phyloP scores from a whole-genome alignment of 92 coral and sea anemone species.

The Porites divaricata region DNA sequence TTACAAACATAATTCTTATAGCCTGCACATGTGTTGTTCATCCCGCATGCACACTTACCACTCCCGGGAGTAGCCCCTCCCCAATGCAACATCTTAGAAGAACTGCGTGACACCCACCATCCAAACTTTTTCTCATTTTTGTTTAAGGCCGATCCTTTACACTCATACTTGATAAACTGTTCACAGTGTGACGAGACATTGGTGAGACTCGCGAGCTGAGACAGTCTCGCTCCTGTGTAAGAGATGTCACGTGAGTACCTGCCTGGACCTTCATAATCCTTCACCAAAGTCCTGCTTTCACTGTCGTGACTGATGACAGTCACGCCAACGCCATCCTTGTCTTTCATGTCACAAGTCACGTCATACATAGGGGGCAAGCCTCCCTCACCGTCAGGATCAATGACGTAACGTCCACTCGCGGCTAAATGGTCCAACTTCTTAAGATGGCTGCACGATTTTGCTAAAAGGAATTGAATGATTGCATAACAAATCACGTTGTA shows the following conservation, averaged over 20 bases:
- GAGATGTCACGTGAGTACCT: constrained; percentile 32
- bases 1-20: background rate
- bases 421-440: background rate
- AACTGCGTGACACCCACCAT: constrained; percentile 56
- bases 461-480: background rate
- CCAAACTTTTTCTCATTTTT: background rate
- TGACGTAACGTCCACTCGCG: constrained; percentile 14
- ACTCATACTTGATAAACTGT: constrained; percentile 68
- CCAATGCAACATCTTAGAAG: constrained; percentile 52
- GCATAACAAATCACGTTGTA: background rate
- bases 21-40: background rate
- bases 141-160: constrained; percentile 11
- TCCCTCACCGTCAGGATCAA: constrained; percentile 20
- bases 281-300: constrained; percentile 7
- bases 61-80: constrained; percentile 54
- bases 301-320: constrained; percentile 51
- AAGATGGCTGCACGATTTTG: constrained; percentile 26
- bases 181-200: constrained; percentile 57
- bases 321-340: constrained; percentile 46
- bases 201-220: constrained; percentile 61
- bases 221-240: constrained; percentile 50
- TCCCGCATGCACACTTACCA: constrained; percentile 7
- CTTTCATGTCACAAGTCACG: constrained; percentile 53
- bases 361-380: constrained; percentile 3
- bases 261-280: constrained; percentile 16